Percentiles rank a stretch among this genome's conserved stretches.
Conservation (phyloP, 2,888 invertebrate species). For the Diogma glabrata region DNA sequence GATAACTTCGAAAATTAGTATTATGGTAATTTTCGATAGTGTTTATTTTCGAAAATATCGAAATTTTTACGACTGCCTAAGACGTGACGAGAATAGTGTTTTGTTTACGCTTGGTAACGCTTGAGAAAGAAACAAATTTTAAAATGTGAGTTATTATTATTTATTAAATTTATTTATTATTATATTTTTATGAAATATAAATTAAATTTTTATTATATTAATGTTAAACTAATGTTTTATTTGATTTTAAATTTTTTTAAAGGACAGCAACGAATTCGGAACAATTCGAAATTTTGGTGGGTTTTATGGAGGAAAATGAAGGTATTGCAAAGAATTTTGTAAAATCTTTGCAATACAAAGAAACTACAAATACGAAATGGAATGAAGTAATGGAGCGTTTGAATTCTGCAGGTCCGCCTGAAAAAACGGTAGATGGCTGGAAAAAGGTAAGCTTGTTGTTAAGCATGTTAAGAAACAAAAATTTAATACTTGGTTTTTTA, state of each 20-base stretch:
- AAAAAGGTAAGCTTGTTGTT: background rate
- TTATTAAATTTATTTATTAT: no score
- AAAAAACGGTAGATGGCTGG: background rate
- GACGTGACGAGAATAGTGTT: no score
- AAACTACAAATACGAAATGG: background rate
- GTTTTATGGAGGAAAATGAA: background rate
- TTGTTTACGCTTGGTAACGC: no score
- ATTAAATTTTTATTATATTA: no score
- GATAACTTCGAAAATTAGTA: no score
- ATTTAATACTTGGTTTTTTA: background rate
- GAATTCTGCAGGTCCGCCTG: background rate
- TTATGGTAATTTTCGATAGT: no score
- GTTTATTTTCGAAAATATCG: no score
- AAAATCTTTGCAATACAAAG: background rate
- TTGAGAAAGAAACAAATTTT: no score
- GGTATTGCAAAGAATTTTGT: background rate
- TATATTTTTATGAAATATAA: no score
- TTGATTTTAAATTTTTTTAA: background rate
- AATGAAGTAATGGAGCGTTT: background rate
- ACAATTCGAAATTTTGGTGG: background rate
- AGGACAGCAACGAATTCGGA: background rate
- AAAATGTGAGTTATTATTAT: no score
- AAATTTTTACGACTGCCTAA: no score
- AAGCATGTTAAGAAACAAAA: background rate
- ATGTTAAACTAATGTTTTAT: no score